Base-by-base conservation (phyloP, 1,140 invertebrate genomes). In the Procambarus virginalis region DNA sequence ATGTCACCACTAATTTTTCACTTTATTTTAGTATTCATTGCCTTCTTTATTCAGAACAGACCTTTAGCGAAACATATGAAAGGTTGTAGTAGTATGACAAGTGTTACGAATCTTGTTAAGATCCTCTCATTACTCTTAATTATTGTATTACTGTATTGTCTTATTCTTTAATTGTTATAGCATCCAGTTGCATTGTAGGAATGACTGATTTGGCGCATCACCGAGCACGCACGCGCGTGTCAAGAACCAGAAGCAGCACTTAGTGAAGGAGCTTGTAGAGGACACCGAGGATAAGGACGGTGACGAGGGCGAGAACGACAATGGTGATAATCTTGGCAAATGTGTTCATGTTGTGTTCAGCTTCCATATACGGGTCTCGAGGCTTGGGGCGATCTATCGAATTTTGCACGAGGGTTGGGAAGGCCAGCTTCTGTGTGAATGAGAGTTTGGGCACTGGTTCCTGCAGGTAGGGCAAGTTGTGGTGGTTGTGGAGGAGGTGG, bases 251-350 rank as follows among this genome's bases (percentile, higher is more conserved):
- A 68, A 22, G 60, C 34, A 80, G 68, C 58, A 82, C 58, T 68
- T 45, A 82, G 58, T 60, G 58, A 6, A 96, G 96, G 92, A 96
- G 96, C 93, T 96, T 97, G 93, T 96, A 96, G 46, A 97, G 96
- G 2, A 96, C 96, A 14, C 96, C 95, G 93, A 96, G 96, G 81
- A 96, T 96, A 92, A 97, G 94, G 77, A 97, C 95, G 92, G 96
- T 96, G 46, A 97, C 95, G 12, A 96, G 93, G 90, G 96, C 95
- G 34, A 96, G 93, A 2, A 96, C 95, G 6, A 96, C 93, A 8
- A 96, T 96, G 0, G 96, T 96, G 51, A 96, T 94, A 46, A 96
- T 95, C 93, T 96, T 96, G 68, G 96, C 96, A 93, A 96, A 96
- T 68, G 95, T 95, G 93, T 96, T 96, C 86, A 96, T 93, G 48